phyloP scores from a whole-genome alignment of 1,140 invertebrate species.

The Aculops lycopersici region DNA sequence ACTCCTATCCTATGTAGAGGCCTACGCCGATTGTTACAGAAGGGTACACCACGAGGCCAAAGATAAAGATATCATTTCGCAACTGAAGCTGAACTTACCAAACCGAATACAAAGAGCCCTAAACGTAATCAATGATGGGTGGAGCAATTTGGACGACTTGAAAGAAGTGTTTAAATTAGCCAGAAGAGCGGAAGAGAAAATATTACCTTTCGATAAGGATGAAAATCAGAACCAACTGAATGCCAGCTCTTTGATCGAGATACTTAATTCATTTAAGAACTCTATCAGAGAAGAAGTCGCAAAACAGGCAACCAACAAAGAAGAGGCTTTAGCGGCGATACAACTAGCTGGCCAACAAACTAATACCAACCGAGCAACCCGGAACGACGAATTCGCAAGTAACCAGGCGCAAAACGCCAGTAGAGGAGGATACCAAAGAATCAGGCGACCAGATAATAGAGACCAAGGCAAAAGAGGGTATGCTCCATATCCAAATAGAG shows the following conservation, averaged over 20 bases:
- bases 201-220: not conserved
- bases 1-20: not conserved
- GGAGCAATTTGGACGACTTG: not conserved
- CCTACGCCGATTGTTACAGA: not conserved
- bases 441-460: not conserved
- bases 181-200: not conserved
- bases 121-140: not conserved
- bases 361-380: not conserved
- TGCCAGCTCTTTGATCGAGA: not conserved
- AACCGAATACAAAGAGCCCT: not conserved
- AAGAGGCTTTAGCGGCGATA: not conserved
- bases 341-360: not conserved
- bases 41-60: not conserved
- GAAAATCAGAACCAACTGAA: not conserved
- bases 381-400: not conserved
- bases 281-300: not conserved
- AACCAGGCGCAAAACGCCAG: not conserved
- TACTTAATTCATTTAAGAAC: too few species aligned
- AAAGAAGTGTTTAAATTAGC: not conserved
- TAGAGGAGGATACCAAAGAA: not conserved
- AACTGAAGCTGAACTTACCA: not conserved
- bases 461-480: not conserved
- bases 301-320: not conserved
- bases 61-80: not conserved
- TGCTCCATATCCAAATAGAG: not conserved